Evolutionary conservation across 2,888 invertebrate species (phyloP), one percentile per base, ranked within the genome.

Genomic region (Lepidochrysops patricia): DNA sequence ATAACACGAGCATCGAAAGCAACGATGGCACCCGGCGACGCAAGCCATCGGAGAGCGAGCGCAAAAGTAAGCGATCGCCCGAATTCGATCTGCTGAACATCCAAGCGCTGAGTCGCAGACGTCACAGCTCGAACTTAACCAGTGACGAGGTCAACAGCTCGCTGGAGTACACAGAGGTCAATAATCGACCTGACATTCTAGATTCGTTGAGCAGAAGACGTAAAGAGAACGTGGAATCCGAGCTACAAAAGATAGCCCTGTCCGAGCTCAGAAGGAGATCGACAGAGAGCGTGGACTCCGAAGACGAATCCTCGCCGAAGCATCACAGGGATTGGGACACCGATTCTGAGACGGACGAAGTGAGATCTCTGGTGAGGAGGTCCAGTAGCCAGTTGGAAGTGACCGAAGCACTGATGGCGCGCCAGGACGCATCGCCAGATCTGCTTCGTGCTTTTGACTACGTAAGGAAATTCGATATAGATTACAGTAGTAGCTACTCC

Each of bases 271-370:
- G 89, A 1, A 74, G 90, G 1, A 77, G 89, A 7, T 85, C 89
- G n/a, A 83, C 84, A 0, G 89, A 83, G 49, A 83, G 84, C 65
- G 83, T 72, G 2, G 85, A 87, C 35, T 84, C 87, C 0, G 88
- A 84, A 60, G 82, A 74, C 60, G 82, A 79, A 56, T 77, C 84
- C 25, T 80, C 84, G 56, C 83, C 85, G 6, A 82, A 82, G 70
- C 82, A 84, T 69, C 80, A 80, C 48, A 69, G 84, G 0, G 69
- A 81, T 61, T 76, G 76, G 76, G 79, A 76, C 43, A 92, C 93
- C 57, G 94, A 94, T 71, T 93, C 93, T 60, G 94, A 94, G 71
- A 77, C 90, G 34, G 94, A 94, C 66, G 93, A 93, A 65, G 84
- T 93, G 35, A 90, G 91, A 57, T 89, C 92, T 69, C 80, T 94